Evolutionary conservation across 2,797 vertebrate species (phyloP).

Genomic region (Rhadinocentrus ornatus): DNA sequence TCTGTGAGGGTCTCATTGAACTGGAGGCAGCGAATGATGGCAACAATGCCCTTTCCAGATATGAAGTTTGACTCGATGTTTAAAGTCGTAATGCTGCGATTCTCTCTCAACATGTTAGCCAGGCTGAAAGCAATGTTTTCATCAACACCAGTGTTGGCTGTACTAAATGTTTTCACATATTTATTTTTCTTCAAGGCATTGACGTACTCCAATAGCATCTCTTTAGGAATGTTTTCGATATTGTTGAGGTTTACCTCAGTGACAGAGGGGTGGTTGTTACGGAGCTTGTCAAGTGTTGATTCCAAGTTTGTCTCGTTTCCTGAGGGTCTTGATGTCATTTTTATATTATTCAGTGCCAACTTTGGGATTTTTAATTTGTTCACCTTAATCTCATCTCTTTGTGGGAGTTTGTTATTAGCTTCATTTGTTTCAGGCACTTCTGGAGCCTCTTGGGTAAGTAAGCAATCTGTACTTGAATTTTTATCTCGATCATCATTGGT

Average conservation of each 20-base stretch:
- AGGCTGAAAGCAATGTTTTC: constrained; percentile 90
- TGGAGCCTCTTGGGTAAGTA: constrained; percentile 14
- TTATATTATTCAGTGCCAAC: constrained; percentile 88
- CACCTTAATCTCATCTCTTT: constrained; percentile 86
- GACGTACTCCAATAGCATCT: constrained; percentile 95
- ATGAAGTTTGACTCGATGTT: constrained; percentile 97
- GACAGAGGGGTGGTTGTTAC: constrained; percentile 88
- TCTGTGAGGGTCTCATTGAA: constrained; percentile 96
- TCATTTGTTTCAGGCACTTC: constrained; percentile 58
- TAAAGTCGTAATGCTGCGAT: constrained; percentile 91
- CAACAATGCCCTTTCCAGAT: constrained; percentile 93
- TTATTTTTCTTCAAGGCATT: constrained; percentile 94
- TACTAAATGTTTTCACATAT: constrained; percentile 90
- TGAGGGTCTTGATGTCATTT: constrained; percentile 94
- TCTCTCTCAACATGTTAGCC: constrained; percentile 97
- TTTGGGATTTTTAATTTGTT: constrained; percentile 92
- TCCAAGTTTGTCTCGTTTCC: constrained; percentile 98
- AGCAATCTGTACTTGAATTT: constrained; percentile 38
- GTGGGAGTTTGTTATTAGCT: constrained; percentile 59
- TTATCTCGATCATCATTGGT: constrained; percentile 44
- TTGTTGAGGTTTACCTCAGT: constrained; percentile 98
- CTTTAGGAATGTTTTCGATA: constrained; percentile 97
- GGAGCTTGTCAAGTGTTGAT: constrained; percentile 88
- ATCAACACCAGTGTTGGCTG: constrained; percentile 94
- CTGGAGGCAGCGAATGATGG: constrained; percentile 95